Evolutionary conservation across 2,113 vertebrate species (phyloP).

Genomic region (Aspiorhynchus laticeps): DNA sequence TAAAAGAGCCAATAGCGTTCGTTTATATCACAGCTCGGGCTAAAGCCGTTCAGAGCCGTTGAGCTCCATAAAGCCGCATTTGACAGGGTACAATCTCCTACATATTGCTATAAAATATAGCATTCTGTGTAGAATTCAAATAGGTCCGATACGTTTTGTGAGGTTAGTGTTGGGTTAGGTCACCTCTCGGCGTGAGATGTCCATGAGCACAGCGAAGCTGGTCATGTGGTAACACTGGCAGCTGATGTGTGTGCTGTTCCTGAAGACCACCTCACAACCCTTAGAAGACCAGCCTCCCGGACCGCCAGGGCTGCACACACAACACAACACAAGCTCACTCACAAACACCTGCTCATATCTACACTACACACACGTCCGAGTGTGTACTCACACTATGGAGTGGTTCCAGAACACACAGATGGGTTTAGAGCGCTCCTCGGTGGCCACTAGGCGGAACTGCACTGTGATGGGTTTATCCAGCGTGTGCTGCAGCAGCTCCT

Average conservation of each 20-base stretch:
- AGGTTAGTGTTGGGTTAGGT: not conserved
- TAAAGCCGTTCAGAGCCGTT: no score
- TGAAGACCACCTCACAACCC: constrained; percentile 90
- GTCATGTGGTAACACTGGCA: constrained; percentile 96
- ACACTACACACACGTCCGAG: not conserved
- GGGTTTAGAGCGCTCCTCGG: constrained; percentile 91
- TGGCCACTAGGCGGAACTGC: constrained; percentile 90
- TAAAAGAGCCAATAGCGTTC: no score
- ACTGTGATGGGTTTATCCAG: constrained; percentile 89
- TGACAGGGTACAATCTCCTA: no score
- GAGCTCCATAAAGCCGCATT: no score
- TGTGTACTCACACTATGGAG: constrained; percentile 82
- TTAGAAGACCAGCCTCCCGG: constrained; percentile 88
- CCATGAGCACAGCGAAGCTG: constrained; percentile 94
- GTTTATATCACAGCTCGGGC: no score
- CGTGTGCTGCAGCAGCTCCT: constrained; percentile 71
- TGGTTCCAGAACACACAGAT: constrained; percentile 98
- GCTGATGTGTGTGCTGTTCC: constrained; percentile 91
- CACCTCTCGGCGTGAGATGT: constrained; percentile 90
- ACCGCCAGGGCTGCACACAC: constrained; percentile 52
- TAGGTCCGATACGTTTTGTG: no score
- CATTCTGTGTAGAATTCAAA: no score
- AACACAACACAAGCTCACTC: constrained; percentile 3
- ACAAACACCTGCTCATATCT: not conserved
- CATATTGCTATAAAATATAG: no score